A percentile compares a stretch with the other conserved stretches of the same genome.
Evolutionary conservation across 2,113 vertebrate genomes (phyloP).

Genomic region (Tricholaema leucomelas): DNA sequence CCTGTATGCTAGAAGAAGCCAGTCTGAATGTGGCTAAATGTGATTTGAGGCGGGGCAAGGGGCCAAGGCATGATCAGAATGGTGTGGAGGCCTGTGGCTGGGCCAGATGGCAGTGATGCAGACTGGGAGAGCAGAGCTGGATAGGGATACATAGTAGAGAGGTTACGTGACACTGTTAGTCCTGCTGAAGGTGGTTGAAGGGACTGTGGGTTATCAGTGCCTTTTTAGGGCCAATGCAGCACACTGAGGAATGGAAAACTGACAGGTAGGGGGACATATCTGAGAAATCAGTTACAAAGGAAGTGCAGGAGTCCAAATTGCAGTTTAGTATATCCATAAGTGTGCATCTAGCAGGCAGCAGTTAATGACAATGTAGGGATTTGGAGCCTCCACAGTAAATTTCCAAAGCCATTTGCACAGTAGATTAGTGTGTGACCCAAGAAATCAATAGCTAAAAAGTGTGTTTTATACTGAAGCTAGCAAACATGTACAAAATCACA

Average conservation of each 20-base stretch:
- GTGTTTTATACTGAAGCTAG: not conserved
- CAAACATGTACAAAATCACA: constrained; percentile 14
- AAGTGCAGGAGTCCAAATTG: not conserved
- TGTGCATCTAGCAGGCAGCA: not conserved
- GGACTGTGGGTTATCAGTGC: not conserved
- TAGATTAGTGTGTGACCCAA: not conserved
- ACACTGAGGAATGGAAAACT: not conserved
- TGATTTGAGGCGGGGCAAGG: not conserved
- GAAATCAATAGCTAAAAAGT: constrained; percentile 20
- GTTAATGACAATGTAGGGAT: not conserved
- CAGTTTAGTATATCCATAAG: not conserved
- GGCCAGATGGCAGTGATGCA: not conserved
- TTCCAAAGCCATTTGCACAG: constrained; percentile 16
- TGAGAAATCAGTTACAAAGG: not conserved
- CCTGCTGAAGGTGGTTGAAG: not conserved
- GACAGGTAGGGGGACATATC: not conserved
- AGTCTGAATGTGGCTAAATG: not conserved
- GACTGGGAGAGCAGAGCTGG: not conserved
- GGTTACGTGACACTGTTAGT: not conserved
- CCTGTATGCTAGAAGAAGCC: not conserved
- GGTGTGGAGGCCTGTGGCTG: not conserved
- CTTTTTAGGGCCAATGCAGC: not conserved
- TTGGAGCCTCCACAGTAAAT: not conserved
- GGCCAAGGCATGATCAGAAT: not conserved
- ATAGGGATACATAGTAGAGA: not conserved